Base-by-base conservation (phyloP, 2,113 vertebrate genomes). In the Dromas ardeola region DNA sequence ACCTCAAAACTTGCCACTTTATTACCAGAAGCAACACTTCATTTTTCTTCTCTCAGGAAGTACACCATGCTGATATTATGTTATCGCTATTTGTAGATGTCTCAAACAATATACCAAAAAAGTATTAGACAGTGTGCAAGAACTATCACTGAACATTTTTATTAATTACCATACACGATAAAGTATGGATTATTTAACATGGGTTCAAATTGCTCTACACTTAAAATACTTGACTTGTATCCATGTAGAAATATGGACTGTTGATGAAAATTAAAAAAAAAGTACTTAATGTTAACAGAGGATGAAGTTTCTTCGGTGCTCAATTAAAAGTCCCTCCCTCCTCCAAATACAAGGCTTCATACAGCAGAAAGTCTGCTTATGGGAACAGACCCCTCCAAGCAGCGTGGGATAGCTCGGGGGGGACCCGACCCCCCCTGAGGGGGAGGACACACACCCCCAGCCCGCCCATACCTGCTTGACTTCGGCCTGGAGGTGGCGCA, bases 401-500 rank as follows among this genome's bases (percentile, higher is more conserved):
- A n/a, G 16, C 5, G 23, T 4, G 36, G 32, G 15, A 6, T 1
- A 16, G 70, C 22, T 7, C 7, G 1, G 1, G 8, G 7, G 17
- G 6, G 18, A 42, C 18, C 14, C 4, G 13, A 18, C 13, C 7
- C 19, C 23, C n/a, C 16, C 11, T n/a, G 8, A 8, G 36, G 25
- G 49, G 25, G 32, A 3, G 20, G 42, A 22, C 20, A 22, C 42
- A 6, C 34, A 15, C 40, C 27, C 27, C 18, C 21, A 40, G 45
- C 11, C 47, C 18, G 4, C 11, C 8, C 15, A 2, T 97, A 99
- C 99, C 99, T 99, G 99, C 91, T 99, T 99, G 95, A 99, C 99
- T 93, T 99, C 99, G 0, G 99, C 99, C 98, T 99, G 99, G 93
- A 99, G 98, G 96, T 99, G 99, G 19, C 99, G 99, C 42, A 99